These are phyloP conservation scores for Steinernema scapterisci DNA, from an alignment of 2,888 invertebrate genomes.

Conservation along the genomic window DNA sequence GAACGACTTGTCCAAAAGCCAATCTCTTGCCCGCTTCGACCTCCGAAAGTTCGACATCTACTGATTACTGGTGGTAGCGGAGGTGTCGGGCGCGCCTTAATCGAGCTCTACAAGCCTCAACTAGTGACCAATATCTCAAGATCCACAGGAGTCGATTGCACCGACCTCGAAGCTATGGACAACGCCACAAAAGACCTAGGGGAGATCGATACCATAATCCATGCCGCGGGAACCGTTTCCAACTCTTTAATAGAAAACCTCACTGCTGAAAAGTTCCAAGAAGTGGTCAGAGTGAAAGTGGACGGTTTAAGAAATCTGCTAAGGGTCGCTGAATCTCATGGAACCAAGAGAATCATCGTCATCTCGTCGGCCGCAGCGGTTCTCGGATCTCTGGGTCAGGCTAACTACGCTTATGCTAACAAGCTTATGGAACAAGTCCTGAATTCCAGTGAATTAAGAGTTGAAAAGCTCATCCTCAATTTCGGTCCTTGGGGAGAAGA, in stretches of 20 bases:
- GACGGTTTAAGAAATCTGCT: constrained; percentile 49
- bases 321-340: background rate
- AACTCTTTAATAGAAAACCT: constrained; percentile 45
- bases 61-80: constrained; percentile 56
- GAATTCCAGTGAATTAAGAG: constrained; percentile 34
- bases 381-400: constrained; percentile 60
- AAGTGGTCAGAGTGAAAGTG: constrained; percentile 49
- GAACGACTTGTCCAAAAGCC: constrained; percentile 39
- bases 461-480: constrained; percentile 40
- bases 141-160: constrained; percentile 33
- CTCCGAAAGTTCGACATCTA: constrained; percentile 8
- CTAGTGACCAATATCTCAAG: constrained; percentile 36
- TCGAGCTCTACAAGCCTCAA: constrained; percentile 38
- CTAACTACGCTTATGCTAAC: constrained; percentile 60
- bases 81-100: constrained; percentile 51
- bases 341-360: constrained; percentile 37
- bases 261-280: constrained; percentile 38
- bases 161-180: constrained; percentile 9
- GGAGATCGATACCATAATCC: constrained; percentile 47
- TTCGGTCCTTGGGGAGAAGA: constrained; percentile 58
- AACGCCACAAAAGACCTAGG: background rate
- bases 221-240: constrained; percentile 56
- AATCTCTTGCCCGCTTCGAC: background rate
- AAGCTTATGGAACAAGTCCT: constrained; percentile 49
- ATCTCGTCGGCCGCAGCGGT: constrained; percentile 57